Evolutionary conservation across 1,140 invertebrate species (phyloP).

Genomic region (Bombus affinis): DNA sequence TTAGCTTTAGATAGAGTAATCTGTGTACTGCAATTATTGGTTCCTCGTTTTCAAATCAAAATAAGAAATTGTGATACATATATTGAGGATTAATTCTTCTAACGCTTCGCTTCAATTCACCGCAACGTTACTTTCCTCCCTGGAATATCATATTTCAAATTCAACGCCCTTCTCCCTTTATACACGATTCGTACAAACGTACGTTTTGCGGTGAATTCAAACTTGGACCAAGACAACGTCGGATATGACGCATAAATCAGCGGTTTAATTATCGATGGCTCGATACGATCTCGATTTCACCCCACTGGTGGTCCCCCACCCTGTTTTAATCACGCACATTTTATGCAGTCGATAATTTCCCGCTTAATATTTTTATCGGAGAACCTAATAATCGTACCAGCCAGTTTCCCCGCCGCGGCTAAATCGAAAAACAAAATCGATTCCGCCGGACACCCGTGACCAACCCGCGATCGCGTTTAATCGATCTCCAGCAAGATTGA

Average conservation of each 20-base stretch:
- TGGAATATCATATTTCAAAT: no score
- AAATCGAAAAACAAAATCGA: slow-evolving; percentile 63
- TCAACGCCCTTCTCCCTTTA: no score
- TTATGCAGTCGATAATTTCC: slow-evolving; percentile 32
- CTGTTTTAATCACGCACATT: slow-evolving; percentile 52
- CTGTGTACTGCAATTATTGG: no score
- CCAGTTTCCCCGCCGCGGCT: slow-evolving; percentile 22
- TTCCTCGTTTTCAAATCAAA: no score
- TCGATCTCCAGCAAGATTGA: slow-evolving; percentile 65
- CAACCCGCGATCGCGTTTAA: slow-evolving; percentile 50
- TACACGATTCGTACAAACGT: no score
- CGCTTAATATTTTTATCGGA: slow-evolving; percentile 13
- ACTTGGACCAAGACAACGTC: no score
- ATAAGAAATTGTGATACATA: no score
- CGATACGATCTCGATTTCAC: slow-evolving; percentile 61
- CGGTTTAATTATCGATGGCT: slow-evolving; percentile 51
- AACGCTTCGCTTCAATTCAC: no score
- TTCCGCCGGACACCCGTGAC: slow-evolving; percentile 40
- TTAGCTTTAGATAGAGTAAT: no score
- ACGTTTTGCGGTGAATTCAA: no score
- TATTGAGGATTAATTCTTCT: no score
- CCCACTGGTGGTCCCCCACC: not conserved
- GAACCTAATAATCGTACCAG: slow-evolving; percentile 53
- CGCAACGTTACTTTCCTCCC: no score
- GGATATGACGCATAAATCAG: slow-evolving; percentile 47